Evolutionary conservation across 2,113 vertebrate genomes (phyloP), one percentile per base, ranked within the genome.

Genomic region (Neodontobutis hainanensis): DNA sequence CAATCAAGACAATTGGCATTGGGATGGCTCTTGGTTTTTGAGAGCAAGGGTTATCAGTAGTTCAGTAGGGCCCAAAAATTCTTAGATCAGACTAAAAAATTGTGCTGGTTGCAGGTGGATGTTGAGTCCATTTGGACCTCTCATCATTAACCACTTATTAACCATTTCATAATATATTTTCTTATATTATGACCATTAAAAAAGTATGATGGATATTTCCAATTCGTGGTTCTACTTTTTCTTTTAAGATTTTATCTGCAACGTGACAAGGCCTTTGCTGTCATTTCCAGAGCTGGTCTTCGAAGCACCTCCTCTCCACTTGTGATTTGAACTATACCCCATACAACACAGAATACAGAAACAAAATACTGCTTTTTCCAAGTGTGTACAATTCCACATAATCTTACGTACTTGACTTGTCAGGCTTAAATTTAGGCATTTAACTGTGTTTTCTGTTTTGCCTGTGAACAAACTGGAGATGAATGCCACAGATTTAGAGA

Each of bases 241-340:
- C n/a, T n/a, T n/a, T n/a, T n/a, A n/a, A n/a, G n/a, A n/a, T n/a
- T n/a, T n/a, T n/a, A n/a, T n/a, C n/a, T 62, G 60, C 61, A 43
- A 19, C 59, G 42, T 1, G 32, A 73, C 16, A 19, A 50, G 47
- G 50, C 27, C 68, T 69, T 59, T 67, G 52, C 66, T 73, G 65
- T 63, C 61, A 45, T 8, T 12, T 61, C 46, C 49, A 27, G 45
- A 56, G 45, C 45, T 51, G 47, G n/a, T 59, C 46, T 73, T 45
- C 67, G 77, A 70, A 52, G 34, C 49, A 11, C 12, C 15, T 32
- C 55, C 38, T 68, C 53, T 52, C 44, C n/a, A 57, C 15, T n/a
- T 51, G 45, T 5, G 55, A 50, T 11, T 65, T 8, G 61, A 74
- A 68, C 43, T 45, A 10, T 11, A 52, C 19, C 38, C 64, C 42